phyloP scores from a whole-genome alignment of 2,888 invertebrate genomes.

The Taphrorychus bicolor region DNA sequence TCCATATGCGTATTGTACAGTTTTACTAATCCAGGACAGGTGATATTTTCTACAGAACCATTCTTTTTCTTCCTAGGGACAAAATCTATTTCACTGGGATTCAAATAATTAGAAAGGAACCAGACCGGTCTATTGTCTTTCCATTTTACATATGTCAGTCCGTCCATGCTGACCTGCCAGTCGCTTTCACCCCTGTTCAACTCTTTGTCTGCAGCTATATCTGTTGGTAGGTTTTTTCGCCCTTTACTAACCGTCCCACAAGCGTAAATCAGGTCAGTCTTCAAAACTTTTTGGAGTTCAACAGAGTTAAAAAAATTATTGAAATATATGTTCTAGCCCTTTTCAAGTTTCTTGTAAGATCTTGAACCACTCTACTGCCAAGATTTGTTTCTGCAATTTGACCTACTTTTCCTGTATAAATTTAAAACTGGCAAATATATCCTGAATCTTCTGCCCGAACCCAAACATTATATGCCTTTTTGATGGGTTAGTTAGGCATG shows the following conservation, averaged over 20 bases:
- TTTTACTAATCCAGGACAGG: slow-evolving; percentile 45
- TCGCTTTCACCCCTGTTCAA: slow-evolving; percentile 40
- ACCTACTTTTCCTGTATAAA: slow-evolving; percentile 10
- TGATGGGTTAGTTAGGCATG: too few species aligned
- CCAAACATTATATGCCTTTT: too few species aligned
- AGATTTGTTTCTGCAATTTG: slow-evolving; percentile 12
- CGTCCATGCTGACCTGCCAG: slow-evolving; percentile 35
- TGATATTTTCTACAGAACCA: slow-evolving; percentile 40
- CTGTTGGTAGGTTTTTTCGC: too few species aligned
- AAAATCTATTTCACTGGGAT: neutral
- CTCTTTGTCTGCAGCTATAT: slow-evolving; percentile 32
- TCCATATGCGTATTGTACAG: slow-evolving; percentile 51
- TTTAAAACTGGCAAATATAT: slow-evolving; percentile 31
- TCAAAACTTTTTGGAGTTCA: too few species aligned
- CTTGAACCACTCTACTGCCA: slow-evolving; percentile 9
- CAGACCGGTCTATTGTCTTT: slow-evolving; percentile 12
- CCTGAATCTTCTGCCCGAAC: too few species aligned
- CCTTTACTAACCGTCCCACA: too few species aligned
- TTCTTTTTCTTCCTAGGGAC: slow-evolving; percentile 36
- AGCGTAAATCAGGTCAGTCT: too few species aligned
- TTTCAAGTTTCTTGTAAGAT: too few species aligned
- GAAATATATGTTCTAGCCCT: too few species aligned
- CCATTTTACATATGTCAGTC: slow-evolving; percentile 20
- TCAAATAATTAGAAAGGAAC: slow-evolving; percentile 3
- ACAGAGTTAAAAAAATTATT: too few species aligned